These are phyloP conservation scores for Aleiodes sp. DNA, from an alignment of 1,140 invertebrate genomes.

Conservation along the genomic window DNA sequence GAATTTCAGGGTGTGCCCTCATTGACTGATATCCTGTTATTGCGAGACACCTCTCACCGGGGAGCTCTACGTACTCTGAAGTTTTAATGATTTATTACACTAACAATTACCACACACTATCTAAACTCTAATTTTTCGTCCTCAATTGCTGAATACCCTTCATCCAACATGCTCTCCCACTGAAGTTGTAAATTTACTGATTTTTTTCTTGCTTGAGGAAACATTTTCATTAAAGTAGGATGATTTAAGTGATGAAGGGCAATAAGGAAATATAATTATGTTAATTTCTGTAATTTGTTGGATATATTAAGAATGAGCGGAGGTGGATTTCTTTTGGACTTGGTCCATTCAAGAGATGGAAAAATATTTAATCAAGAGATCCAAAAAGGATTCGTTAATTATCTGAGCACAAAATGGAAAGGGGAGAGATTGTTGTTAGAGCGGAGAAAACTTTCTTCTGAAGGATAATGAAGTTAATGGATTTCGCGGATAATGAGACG, in stretches of 20 bases:
- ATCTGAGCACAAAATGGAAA: too few relatives aligned
- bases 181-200: not conserved
- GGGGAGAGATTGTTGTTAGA: too few relatives aligned
- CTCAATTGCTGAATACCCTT: not conserved
- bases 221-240: not conserved
- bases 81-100: conserved; percentile 3
- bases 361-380: not conserved
- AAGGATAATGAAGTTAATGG: too few relatives aligned
- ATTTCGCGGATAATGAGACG: too few relatives aligned
- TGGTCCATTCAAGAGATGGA: not conserved
- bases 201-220: too few relatives aligned
- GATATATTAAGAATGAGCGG: not conserved
- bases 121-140: conserved; percentile 6
- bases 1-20: conserved; percentile 44
- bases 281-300: not conserved
- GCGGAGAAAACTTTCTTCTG: too few relatives aligned
- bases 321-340: not conserved
- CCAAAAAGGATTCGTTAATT: not conserved
- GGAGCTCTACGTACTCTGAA: not conserved
- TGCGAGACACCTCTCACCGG: conserved; percentile 30
- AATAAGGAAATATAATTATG: conserved; percentile 3
- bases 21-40: conserved; percentile 47
- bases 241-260: not conserved
- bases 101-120: conserved; percentile 10
- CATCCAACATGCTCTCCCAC: not conserved